These are phyloP conservation scores for Aporrectodea caliginosa DNA, from an alignment of 1,140 invertebrate genomes.

Conservation along the genomic window DNA sequence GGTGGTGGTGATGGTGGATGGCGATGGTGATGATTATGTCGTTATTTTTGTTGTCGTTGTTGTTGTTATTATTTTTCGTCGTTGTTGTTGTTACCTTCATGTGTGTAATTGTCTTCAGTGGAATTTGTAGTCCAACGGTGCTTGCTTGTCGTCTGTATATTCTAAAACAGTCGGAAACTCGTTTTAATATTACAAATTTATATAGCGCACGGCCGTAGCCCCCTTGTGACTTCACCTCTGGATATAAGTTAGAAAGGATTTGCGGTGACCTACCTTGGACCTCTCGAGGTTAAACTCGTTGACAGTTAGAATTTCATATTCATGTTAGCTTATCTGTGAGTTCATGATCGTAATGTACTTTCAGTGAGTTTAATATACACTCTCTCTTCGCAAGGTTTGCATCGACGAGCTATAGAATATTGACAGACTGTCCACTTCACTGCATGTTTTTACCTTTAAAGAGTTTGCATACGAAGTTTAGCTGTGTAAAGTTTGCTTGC, in stretches of 20 bases:
- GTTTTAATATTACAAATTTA: background rate
- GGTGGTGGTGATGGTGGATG: no score
- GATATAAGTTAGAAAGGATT: background rate
- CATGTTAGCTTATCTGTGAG: background rate
- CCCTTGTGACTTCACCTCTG: no score
- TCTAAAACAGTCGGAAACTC: slow-evolving; percentile 37
- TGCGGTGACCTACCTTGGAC: background rate
- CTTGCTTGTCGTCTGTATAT: slow-evolving; percentile 85
- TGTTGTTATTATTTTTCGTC: no score
- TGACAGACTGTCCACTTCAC: no score
- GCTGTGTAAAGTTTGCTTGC: no score
- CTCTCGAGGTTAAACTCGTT: background rate
- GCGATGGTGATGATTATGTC: no score
- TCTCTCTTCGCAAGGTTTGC: no score
- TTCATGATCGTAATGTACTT: background rate
- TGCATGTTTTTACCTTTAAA: no score
- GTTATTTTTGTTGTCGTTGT: no score
- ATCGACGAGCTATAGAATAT: no score
- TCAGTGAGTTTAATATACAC: no score
- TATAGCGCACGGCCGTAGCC: background rate
- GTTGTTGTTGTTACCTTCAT: slow-evolving; percentile 90
- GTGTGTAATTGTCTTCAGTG: slow-evolving; percentile 76
- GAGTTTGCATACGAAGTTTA: no score
- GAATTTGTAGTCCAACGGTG: slow-evolving; percentile 78
- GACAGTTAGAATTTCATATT: background rate